A percentile compares a stretch with the other conserved stretches of the same genome.
Conservation (phyloP, 2,797 vertebrate genomes). For the Notolepis coatsorum region DNA sequence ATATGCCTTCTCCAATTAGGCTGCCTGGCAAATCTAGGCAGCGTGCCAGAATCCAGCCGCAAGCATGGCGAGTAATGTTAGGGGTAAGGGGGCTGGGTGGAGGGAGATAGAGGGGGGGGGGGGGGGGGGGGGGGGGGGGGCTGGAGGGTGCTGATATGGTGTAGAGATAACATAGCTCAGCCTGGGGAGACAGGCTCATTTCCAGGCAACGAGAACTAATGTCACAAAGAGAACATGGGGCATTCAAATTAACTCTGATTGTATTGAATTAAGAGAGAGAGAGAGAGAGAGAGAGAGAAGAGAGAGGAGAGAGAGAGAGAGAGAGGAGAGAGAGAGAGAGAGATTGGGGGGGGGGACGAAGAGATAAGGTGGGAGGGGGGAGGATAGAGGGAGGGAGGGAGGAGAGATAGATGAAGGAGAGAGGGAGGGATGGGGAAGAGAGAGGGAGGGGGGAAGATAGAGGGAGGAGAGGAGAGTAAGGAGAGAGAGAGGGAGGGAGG, state of each 20-base stretch:
- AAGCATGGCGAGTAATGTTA: not conserved
- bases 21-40: constrained; percentile 18
- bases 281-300: constrained; percentile 34
- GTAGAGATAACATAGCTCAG: constrained; percentile 16
- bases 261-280: constrained; percentile 64
- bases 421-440: constrained; percentile 28
- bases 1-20: constrained; percentile 36
- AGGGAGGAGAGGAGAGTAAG: constrained; percentile 2
- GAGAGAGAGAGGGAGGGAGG: constrained; percentile 32
- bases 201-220: constrained; percentile 13
- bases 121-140: too few relatives aligned
- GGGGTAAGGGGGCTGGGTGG: too few relatives aligned
- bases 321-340: constrained; percentile 36
- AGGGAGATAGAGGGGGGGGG: too few relatives aligned
- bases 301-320: constrained; percentile 5
- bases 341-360: not conserved
- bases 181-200: constrained; percentile 1
- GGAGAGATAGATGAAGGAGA: constrained; percentile 45
- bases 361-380: not conserved
- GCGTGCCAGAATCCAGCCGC: constrained; percentile 24
- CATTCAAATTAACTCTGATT: constrained; percentile 59
- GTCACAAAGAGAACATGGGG: constrained; percentile 29
- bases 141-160: constrained; percentile 24
- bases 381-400: not conserved
- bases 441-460: constrained; percentile 47